Conservation (phyloP, 2,797 vertebrate species). For the Crax fasciolata region DNA sequence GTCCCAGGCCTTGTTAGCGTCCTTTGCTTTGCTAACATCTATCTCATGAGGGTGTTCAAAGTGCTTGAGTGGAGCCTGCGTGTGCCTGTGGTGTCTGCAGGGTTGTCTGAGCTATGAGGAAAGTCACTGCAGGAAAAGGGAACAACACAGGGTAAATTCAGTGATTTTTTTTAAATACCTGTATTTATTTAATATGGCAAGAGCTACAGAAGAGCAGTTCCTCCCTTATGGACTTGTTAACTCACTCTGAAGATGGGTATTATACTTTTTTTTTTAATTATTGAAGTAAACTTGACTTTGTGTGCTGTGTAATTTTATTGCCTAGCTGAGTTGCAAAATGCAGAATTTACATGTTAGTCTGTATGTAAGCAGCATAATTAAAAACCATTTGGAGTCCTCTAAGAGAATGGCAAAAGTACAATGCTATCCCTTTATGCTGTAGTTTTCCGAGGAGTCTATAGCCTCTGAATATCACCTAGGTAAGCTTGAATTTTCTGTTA, state of each 20-base stretch:
- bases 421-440: conserved; percentile 72
- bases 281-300: background rate
- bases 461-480: conserved; percentile 66
- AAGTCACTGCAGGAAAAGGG: background rate
- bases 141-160: background rate
- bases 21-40: background rate
- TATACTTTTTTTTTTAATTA: background rate
- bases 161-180: background rate
- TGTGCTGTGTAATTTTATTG: background rate
- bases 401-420: conserved; percentile 62
- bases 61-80: background rate
- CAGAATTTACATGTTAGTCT: conserved; percentile 4
- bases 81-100: background rate
- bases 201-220: background rate
- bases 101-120: background rate
- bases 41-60: background rate
- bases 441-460: conserved; percentile 72
- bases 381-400: conserved; percentile 31
- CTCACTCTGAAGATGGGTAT: background rate
- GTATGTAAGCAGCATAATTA: conserved; percentile 35
- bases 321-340: conserved; percentile 1
- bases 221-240: background rate
- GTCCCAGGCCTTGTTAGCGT: background rate
- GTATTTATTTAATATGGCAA: background rate
- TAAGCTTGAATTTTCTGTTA: conserved; percentile 70